These are phyloP conservation scores for Lepidostoma basale DNA, from an alignment of 1,140 invertebrate species.

Conservation along the genomic window DNA sequence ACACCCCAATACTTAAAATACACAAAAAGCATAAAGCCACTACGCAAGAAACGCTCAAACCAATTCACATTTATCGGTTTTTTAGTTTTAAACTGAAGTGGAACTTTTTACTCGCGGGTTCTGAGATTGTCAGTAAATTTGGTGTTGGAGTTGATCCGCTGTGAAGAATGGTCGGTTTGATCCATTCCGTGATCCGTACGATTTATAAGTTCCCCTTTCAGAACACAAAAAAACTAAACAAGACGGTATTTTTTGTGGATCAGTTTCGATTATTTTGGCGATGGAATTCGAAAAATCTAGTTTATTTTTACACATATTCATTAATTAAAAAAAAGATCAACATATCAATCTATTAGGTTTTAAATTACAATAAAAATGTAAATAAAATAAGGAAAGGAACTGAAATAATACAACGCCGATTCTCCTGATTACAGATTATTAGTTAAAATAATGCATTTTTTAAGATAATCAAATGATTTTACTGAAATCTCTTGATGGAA, in stretches of 20 bases:
- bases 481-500: no score
- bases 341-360: no score
- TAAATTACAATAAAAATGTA: no score
- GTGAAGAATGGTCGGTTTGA: conserved; percentile 16
- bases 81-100: no score
- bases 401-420: no score
- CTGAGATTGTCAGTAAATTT: neutral
- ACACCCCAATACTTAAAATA: neutral
- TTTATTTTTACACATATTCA: no score
- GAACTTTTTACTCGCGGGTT: neutral
- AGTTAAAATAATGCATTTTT: no score
- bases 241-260: neutral
- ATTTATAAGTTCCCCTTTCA: conserved; percentile 10
- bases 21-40: neutral
- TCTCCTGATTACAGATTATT: no score
- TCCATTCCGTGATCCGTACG: conserved; percentile 6
- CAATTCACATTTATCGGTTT: neutral
- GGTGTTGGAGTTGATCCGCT: neutral
- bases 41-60: neutral
- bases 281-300: neutral
- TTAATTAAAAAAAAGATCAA: no score
- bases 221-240: conserved; percentile 8
- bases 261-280: neutral
- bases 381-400: no score
- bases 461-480: no score